phyloP scores from a whole-genome alignment of 2,888 invertebrate genomes.

The Sarcophaga subvicina region DNA sequence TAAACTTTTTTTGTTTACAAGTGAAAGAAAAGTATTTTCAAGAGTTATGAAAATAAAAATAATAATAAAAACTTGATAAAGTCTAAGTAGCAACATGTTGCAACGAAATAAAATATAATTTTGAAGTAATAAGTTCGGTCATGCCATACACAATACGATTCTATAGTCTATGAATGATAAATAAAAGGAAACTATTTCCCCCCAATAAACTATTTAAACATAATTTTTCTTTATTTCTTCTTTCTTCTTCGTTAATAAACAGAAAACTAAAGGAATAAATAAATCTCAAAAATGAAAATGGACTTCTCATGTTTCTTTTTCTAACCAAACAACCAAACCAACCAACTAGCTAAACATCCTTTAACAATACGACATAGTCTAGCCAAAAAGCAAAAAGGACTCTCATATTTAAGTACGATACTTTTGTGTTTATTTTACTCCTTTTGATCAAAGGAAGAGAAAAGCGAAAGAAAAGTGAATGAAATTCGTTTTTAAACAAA shows the following conservation, averaged over 20 bases:
- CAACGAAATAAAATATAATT: background rate
- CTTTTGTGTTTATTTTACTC: background rate
- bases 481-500: constrained; percentile 37
- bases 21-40: too few species aligned
- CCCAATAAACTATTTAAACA: background rate
- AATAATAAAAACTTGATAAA: background rate
- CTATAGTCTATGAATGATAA: background rate
- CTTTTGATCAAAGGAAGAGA: background rate
- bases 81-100: constrained; percentile 13
- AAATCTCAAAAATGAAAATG: constrained; percentile 24
- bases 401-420: constrained; percentile 23
- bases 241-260: background rate
- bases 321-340: constrained; percentile 33
- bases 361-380: background rate
- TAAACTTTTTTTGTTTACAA: too few species aligned
- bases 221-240: background rate
- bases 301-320: constrained; percentile 51
- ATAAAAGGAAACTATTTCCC: background rate
- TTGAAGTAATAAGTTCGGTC: too few species aligned
- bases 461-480: background rate
- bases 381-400: constrained; percentile 1
- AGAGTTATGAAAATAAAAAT: background rate
- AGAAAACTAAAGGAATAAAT: background rate
- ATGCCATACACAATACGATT: too few species aligned
- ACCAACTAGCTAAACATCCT: constrained; percentile 31